Conservation (phyloP, 2,113 vertebrate species). For the Dipodomys merriami region DNA sequence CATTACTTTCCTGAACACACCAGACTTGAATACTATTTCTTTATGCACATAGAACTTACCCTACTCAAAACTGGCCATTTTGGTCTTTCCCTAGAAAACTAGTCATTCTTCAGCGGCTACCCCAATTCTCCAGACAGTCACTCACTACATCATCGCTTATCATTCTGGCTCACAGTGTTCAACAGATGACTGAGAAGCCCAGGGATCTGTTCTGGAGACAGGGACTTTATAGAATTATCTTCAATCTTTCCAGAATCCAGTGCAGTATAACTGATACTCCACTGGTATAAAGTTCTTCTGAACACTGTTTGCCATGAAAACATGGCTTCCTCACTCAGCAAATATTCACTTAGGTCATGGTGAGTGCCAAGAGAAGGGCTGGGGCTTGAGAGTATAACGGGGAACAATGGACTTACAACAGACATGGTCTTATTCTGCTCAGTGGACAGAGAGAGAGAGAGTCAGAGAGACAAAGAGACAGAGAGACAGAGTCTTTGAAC, state of each 20-base stretch:
- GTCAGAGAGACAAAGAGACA: no score
- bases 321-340: not conserved
- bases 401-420: not conserved
- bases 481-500: not conserved
- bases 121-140: no score
- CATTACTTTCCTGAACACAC: not conserved
- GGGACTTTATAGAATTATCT: not conserved
- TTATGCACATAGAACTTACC: no score
- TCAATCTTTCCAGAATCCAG: not conserved
- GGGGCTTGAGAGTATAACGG: not conserved
- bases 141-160: no score
- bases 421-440: not conserved
- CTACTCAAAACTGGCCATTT: no score
- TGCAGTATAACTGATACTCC: not conserved
- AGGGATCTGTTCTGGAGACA: not conserved
- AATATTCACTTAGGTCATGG: not conserved
- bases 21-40: no score
- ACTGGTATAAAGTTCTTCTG: not conserved
- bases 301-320: not conserved
- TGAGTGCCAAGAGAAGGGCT: not conserved
- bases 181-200: no score
- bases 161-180: no score
- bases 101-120: no score
- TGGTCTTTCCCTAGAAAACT: no score
- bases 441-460: not conserved